Percentiles rank a stretch among this genome's conserved stretches.
phyloP scores from a whole-genome alignment of 2,113 vertebrate genomes.

The Pagrus major region DNA sequence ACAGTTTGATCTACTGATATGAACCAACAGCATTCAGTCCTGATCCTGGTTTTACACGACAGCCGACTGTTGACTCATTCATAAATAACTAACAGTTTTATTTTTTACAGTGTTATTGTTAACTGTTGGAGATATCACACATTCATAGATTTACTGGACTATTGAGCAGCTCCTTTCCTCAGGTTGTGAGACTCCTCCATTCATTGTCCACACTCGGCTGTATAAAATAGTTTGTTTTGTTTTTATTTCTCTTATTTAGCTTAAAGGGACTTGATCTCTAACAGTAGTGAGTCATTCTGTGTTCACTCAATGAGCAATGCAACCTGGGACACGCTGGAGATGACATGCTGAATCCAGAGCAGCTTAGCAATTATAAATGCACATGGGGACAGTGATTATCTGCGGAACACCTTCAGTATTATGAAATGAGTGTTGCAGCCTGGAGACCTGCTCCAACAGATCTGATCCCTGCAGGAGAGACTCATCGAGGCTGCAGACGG shows the following conservation, averaged over 20 bases:
- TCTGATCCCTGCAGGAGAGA: constrained; percentile 1
- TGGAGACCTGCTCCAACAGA: neutral
- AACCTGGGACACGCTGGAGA: constrained; percentile 16
- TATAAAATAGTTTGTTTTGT: too few species aligned
- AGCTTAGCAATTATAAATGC: constrained; percentile 63
- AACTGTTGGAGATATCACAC: neutral
- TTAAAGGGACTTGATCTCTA: too few species aligned
- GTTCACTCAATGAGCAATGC: constrained; percentile 9
- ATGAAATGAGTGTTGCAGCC: neutral
- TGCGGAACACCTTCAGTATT: neutral
- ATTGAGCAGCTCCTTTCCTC: too few species aligned
- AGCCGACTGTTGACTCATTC: neutral
- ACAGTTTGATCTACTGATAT: neutral
- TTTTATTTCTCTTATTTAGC: too few species aligned
- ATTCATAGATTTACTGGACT: neutral
- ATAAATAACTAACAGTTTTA: neutral
- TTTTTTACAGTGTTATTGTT: neutral
- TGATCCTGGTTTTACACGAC: neutral
- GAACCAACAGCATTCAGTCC: neutral
- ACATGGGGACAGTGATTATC: constrained; percentile 47
- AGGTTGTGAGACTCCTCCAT: too few species aligned
- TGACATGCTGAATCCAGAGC: constrained; percentile 37
- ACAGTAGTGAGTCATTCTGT: neutral
- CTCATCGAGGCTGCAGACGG: neutral
- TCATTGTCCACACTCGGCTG: too few species aligned